Evolutionary conservation across 2,113 vertebrate species (phyloP).

Genomic region (Chloebia gouldiae): DNA sequence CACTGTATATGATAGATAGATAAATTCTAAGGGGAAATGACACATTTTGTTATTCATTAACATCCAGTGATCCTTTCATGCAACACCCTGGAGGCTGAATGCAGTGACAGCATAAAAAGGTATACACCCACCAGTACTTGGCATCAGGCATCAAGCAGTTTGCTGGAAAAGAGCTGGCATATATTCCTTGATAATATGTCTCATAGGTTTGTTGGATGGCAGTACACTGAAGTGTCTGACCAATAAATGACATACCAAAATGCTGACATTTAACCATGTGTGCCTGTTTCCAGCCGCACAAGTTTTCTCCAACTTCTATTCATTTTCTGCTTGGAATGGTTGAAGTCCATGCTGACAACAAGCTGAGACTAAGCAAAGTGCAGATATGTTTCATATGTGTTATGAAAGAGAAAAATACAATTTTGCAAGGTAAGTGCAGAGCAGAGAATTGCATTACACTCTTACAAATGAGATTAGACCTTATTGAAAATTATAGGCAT

Average conservation of each 20-base stretch:
- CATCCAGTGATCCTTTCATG: constrained; percentile 63
- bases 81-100: constrained; percentile 67
- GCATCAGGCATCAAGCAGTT: constrained; percentile 62
- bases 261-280: constrained; percentile 41
- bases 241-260: constrained; percentile 42
- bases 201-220: constrained; percentile 54
- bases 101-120: constrained; percentile 64
- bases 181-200: constrained; percentile 56
- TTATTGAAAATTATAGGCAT: neutral
- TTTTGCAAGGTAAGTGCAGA: neutral
- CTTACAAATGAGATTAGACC: neutral
- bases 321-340: neutral
- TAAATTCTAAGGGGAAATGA: constrained; percentile 68
- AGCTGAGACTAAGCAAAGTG: neutral
- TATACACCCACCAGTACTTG: constrained; percentile 62
- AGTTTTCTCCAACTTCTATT: constrained; percentile 5
- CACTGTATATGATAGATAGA: constrained; percentile 50
- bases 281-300: constrained; percentile 4
- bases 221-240: constrained; percentile 42
- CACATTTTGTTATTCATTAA: constrained; percentile 69
- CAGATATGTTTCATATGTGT: neutral
- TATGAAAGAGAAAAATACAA: neutral
- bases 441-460: neutral
- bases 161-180: constrained; percentile 55
- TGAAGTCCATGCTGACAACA: neutral